phyloP scores from a whole-genome alignment of 2,888 invertebrate genomes.

The Xylocampa areola region DNA sequence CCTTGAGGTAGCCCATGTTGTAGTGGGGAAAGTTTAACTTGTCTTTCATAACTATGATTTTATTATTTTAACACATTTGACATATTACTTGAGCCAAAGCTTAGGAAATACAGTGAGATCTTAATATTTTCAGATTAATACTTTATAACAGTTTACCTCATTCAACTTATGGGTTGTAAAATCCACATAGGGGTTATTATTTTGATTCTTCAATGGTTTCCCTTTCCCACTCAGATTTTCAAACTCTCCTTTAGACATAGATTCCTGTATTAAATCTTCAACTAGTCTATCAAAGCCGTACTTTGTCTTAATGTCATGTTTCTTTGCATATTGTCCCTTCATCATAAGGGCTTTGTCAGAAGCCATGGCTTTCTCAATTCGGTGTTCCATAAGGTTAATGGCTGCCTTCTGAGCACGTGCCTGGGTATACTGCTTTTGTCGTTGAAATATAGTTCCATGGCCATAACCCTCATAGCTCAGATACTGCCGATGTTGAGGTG shows the following conservation, averaged over 20 bases:
- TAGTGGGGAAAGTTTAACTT: too few species aligned
- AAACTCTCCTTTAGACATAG: constrained; percentile 97
- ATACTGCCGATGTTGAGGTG: constrained; percentile 96
- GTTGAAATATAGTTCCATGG: constrained; percentile 93
- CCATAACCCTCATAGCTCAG: constrained; percentile 95
- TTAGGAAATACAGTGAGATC: too few species aligned
- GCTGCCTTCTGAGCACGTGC: constrained; percentile 92
- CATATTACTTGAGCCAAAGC: too few species aligned
- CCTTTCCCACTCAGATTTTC: constrained; percentile 95
- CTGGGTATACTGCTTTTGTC: constrained; percentile 94
- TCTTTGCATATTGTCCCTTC: constrained; percentile 89
- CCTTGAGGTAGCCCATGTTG: background rate
- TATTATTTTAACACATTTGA: too few species aligned
- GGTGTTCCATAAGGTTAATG: constrained; percentile 90
- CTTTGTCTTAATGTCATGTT: constrained; percentile 94
- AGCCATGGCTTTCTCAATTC: constrained; percentile 90
- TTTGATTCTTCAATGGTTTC: constrained; percentile 93
- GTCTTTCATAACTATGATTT: too few species aligned
- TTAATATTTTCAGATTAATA: too few species aligned
- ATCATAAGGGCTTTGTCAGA: constrained; percentile 92
- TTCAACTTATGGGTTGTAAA: constrained; percentile 96
- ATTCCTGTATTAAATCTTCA: constrained; percentile 97
- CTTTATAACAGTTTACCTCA: constrained; percentile 85
- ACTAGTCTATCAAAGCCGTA: constrained; percentile 96
- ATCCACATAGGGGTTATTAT: constrained; percentile 96